Evolutionary conservation across 2,888 invertebrate species (phyloP).

Genomic region (Metellina segmentata): DNA sequence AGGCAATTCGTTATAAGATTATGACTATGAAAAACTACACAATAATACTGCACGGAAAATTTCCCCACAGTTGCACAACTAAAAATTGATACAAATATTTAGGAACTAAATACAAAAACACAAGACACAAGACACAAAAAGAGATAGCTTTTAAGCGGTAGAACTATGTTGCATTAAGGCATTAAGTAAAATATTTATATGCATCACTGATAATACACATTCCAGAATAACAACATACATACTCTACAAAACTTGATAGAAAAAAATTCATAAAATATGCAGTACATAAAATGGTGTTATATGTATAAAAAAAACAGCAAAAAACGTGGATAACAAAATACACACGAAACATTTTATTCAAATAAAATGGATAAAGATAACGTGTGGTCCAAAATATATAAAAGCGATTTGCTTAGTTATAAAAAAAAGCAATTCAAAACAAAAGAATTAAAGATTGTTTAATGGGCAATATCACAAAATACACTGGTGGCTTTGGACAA

Average conservation of each 20-base stretch:
- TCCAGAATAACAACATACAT: conserved; percentile 6
- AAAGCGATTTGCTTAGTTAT: background rate
- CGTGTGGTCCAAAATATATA: conserved; percentile 18
- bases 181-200: conserved; percentile 2
- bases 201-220: background rate
- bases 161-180: conserved; percentile 9
- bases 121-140: conserved; percentile 32
- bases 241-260: conserved; percentile 11
- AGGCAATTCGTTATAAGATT: conserved; percentile 35
- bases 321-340: conserved; percentile 51
- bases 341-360: conserved; percentile 39
- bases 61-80: conserved; percentile 45
- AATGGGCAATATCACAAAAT: conserved; percentile 71
- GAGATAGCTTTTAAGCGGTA: conserved; percentile 18
- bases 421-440: conserved; percentile 41
- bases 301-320: conserved; percentile 28
- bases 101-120: conserved; percentile 73
- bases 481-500: conserved; percentile 63
- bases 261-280: conserved; percentile 11
- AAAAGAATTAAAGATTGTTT: conserved; percentile 38
- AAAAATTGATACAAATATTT: conserved; percentile 48
- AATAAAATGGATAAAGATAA: conserved; percentile 45
- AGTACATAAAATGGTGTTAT: conserved; percentile 40
- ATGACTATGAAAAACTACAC: conserved; percentile 35
- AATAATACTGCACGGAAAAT: conserved; percentile 46